Evolutionary conservation across 2,888 invertebrate genomes (phyloP), one percentile per base, ranked within the genome.

Genomic region (Dysmachus trigonus): DNA sequence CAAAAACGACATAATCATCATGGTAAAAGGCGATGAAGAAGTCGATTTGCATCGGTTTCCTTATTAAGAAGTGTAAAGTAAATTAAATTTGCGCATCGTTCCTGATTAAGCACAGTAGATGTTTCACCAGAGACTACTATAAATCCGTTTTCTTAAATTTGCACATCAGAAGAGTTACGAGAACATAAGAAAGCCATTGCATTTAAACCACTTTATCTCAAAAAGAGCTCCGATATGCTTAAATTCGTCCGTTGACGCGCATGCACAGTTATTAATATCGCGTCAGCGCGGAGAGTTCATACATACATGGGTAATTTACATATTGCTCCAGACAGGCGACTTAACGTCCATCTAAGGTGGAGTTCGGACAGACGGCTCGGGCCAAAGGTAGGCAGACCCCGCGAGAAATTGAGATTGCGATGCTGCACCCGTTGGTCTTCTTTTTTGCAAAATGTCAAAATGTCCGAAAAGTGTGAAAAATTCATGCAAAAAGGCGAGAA

Each of bases 381-480:
- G 7, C n/a, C 62, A 27, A 27, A 62, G 27, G 62, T 62, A 18
- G 62, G 27, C 27, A 62, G 22, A 27, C 10, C 27, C 18, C 27
- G 10, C 8, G 7, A 62, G 62, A n/a, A n/a, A 47, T 47, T 47
- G 47, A 47, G 5, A 47, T 47, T 47, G 3, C n/a, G 47, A 18
- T 47, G 47, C 47, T 47, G 47, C 1, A 47, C 10, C 22, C 62
- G 27, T 27, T 62, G 62, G 38, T 7, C 47, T 15, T 62, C 27
- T 22, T 51, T 62, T 62, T 62, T 18, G 15, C 10, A 53, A 13
- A 1, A 35, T 82, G 71, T 71, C 30, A 83, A 83, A 83, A 41
- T 83, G 62, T 33, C 27, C 30, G 18, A 41, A 83, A 72, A 72
- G 83, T 83, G 83, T 72, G 83, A 41, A 83, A 83, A 83, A 41